Evolutionary conservation across 2,113 vertebrate genomes (phyloP), one percentile per base, ranked within the genome.

Genomic region (Toxostoma redivivum): DNA sequence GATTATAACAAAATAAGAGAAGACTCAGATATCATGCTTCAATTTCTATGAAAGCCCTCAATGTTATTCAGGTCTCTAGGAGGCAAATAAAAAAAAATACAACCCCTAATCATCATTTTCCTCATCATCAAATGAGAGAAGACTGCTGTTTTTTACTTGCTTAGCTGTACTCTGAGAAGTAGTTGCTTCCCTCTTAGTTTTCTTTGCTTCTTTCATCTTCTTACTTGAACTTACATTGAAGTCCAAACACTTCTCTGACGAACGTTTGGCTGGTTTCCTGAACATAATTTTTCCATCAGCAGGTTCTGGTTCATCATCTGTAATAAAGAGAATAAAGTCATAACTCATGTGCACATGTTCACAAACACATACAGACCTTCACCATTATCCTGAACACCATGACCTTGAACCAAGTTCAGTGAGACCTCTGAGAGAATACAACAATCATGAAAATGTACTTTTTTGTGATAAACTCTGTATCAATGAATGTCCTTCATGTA

Each of bases 271-370:
- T 44, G 99, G 99, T 91, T 99, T 99, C 97, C 98, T 98, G 96
- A 99, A 99, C 71, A 99, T 70, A 93, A 99, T 99, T 98, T 99
- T 99, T 50, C 99, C 99, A 81, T 99, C 99, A n/a, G 97, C 64
- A 76, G 98, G 94, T 70, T 97, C 95, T 66, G 97, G 92, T 60
- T 98, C 98, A 45, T 98, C 98, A 86, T 98, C 99, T 99, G 89
- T 48, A 97, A 65, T 71, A 94, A 82, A 88, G 70, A 88, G 4
- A 93, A 64, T 64, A 62, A 92, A 92, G 83, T 86, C 57, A 94
- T 80, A 88, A 94, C 45, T 54, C 40, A 79, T 9, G 11, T 88
- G 53, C 31, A 77, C 27, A 25, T 6, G 23, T 54, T 58, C 54
- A 73, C 17, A 71, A 60, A 89, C 11, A 54, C 9, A 42, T 12